Evolutionary conservation across 2,797 vertebrate genomes (phyloP), one percentile per base, ranked within the genome.

Genomic region (Diplodus sargus): DNA sequence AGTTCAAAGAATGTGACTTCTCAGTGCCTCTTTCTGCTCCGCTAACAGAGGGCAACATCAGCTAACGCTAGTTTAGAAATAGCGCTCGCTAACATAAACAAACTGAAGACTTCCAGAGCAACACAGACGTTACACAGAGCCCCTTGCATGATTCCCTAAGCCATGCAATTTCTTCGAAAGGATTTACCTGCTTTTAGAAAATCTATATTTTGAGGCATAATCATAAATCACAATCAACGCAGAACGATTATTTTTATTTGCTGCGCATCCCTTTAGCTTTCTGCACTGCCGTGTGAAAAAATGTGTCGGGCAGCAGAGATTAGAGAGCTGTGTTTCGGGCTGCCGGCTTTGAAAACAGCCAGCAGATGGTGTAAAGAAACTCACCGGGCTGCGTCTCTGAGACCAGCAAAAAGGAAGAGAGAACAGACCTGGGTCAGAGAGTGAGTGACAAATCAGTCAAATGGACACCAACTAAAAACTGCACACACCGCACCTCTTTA

Each of bases 351-450:
- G 16, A 82, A 39, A 86, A 72, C 79, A 73, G 71, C 88, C 88
- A 90, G 81, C 79, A 90, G 91, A 76, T 76, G 90, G 81, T 45
- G 87, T 42, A 48, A 25, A 78, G 63, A 83, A 76, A 96, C 98
- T 98, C 96, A 99, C 98, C 96, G 98, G 98, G 91, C 97, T 99
- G 93, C 97, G 97, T 95, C 97, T 98, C 98, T 99, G 97, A 88
- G 96, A 95, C 95, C 96, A 96, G 97, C 96, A 96, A 95, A 96
- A 97, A 94, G 95, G 96, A 96, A 98, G 96, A 98, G 96, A 98
- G 96, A 98, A 97, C 91, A 98, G 95, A 97, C 95, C 97, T 97
- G 95, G 92, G 95, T 99, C 97, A 99, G 96, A 97, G 94, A 98
- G 96, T 64, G 95, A 97, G 96, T 80, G 87, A 97, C 93, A 96